Evolutionary conservation across 2,888 invertebrate genomes (phyloP), one percentile per base, ranked within the genome.

Genomic region (Drosophila quinaria): DNA sequence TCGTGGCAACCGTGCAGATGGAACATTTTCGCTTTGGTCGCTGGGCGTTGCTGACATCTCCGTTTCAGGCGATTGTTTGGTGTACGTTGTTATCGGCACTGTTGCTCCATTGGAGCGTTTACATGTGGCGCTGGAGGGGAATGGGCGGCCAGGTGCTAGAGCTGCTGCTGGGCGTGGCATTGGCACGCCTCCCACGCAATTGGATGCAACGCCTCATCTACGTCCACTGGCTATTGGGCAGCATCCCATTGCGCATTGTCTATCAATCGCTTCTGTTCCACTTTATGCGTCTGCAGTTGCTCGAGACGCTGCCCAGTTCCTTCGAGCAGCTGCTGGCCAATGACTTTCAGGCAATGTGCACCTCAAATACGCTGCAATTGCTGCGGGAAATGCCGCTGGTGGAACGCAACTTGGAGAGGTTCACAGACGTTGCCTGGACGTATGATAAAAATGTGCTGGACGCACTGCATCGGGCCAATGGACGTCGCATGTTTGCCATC

Each of bases 261-360:
- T 91, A 91, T 47, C 90, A 91, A 8, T 81, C 90, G 10, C 70
- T 88, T 5, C 51, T 90, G 15, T 91, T 87, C 51, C 78, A 90
- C 31, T 74, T 90, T 11, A 89, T 91, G 17, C 79, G 86, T 1
- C 52, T 78, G 15, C 78, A 79, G 35, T 25, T 81, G 39, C 72
- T 70, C 33, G 73, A 35, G 4, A 39, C 63, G 6, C 56, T 82
- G 42, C 64, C 66, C 1, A 5, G 10, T 1, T 72, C 79, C 1
- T 54, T 86, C 37, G 84, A 84, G 6, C 41, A 83, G 33, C 61
- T 84, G 17, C 19, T 81, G 52, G 55, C 13, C 0, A 46, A 46
- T 8, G 56, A 77, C 2, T 84, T 79, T 31, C 55, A 41, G 8
- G 83, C 68, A 0, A 11, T 84, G 3, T 71, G 79, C 55, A 70